Evolutionary conservation across 37 sponge, comb jelly and placozoan species (phyloP).

Genomic region (Mnemiopsis leidyi): DNA sequence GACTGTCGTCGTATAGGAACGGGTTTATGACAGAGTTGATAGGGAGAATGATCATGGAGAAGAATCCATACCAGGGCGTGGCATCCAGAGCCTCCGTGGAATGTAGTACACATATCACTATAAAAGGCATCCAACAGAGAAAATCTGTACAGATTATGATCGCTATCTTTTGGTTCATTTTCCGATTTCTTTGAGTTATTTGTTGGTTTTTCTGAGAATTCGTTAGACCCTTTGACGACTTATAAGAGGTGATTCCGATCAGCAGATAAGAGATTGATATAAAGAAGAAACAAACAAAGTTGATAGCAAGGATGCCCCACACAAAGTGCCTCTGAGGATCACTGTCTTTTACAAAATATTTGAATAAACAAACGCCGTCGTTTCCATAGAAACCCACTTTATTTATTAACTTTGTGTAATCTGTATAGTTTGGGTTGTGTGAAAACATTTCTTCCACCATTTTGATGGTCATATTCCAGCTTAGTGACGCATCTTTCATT

Average conservation of each 20-base stretch:
- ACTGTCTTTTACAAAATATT: neutral
- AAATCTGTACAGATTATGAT: neutral
- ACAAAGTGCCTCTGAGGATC: neutral
- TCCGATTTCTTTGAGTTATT: neutral
- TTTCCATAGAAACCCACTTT: constrained; percentile 5
- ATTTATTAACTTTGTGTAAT: neutral
- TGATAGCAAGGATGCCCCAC: neutral
- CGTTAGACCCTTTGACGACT: neutral
- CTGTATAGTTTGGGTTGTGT: neutral
- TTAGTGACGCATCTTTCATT: neutral
- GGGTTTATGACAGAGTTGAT: neutral
- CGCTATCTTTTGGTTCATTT: neutral
- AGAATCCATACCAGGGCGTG: neutral
- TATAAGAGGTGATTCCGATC: neutral
- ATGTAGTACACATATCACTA: neutral
- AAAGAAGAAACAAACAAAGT: neutral
- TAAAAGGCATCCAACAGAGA: neutral
- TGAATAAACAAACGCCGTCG: neutral
- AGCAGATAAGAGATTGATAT: constrained; percentile 1
- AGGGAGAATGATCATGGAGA: neutral
- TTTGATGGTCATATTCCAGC: neutral
- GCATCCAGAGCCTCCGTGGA: neutral
- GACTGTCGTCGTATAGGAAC: neutral
- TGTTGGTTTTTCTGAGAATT: neutral
- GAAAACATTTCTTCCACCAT: neutral